Evolutionary conservation across 2,113 vertebrate genomes (phyloP).

Genomic region (Murina feae): DNA sequence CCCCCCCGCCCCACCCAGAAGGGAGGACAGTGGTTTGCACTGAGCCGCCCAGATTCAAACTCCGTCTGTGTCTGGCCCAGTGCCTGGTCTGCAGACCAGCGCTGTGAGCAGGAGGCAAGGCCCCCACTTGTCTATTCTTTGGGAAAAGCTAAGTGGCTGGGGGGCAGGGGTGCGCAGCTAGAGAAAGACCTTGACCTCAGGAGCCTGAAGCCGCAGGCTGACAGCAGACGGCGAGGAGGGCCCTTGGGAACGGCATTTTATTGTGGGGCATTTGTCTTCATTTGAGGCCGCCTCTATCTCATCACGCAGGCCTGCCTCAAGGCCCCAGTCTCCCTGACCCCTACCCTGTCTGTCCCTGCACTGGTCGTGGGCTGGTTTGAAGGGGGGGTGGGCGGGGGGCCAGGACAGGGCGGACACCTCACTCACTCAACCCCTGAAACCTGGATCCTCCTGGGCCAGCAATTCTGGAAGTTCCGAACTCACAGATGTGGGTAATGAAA

Average conservation of each 20-base stretch:
- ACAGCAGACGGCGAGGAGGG: conserved; percentile 54
- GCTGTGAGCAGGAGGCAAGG: not conserved
- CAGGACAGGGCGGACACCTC: not conserved
- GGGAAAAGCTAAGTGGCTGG: conserved; percentile 61
- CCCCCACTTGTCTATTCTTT: conserved; percentile 43
- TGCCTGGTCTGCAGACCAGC: not conserved
- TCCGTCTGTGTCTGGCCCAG: not conserved
- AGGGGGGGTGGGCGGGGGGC: no score
- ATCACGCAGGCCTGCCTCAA: conserved; percentile 48
- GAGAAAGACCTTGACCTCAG: conserved; percentile 63
- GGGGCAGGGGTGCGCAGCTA: not conserved
- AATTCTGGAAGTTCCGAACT: not conserved
- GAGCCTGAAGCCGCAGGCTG: conserved; percentile 53
- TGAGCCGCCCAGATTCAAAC: not conserved
- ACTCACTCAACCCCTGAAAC: not conserved
- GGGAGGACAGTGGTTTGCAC: conserved; percentile 33
- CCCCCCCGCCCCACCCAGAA: not conserved
- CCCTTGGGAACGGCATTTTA: conserved; percentile 63
- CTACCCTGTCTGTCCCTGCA: conserved; percentile 11
- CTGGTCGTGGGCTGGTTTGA: not conserved
- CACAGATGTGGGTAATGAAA: not conserved
- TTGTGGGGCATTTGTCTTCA: conserved; percentile 75
- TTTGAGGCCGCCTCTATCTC: conserved; percentile 67
- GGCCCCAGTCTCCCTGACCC: conserved; percentile 54
- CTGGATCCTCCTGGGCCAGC: not conserved